phyloP scores from a whole-genome alignment of 2,888 invertebrate genomes.

The Amiota mariae region DNA sequence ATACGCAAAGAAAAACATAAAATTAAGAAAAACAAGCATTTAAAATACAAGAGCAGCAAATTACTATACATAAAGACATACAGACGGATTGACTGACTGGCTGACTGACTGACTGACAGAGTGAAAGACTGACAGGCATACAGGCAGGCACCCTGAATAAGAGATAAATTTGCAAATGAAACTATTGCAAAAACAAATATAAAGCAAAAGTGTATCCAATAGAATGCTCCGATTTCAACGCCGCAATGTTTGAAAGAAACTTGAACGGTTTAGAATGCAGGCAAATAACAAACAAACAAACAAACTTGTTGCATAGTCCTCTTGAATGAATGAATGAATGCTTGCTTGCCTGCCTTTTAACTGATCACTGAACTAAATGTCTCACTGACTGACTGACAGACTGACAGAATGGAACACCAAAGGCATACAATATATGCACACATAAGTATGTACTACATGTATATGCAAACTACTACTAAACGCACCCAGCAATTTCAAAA shows the following conservation, averaged over 20 bases:
- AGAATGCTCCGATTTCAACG: no score
- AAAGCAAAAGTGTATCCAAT: no score
- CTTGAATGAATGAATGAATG: no score
- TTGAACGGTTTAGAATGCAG: no score
- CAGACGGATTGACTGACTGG: background rate
- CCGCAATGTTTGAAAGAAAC: no score
- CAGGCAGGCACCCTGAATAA: conserved; percentile 4
- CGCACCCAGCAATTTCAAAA: conserved; percentile 4
- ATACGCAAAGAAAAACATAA: background rate
- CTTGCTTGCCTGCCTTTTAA: background rate
- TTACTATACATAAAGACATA: background rate
- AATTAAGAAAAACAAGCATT: background rate
- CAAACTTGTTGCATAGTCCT: no score
- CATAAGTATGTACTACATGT: background rate
- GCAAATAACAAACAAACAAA: no score
- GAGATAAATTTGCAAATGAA: conserved; percentile 8
- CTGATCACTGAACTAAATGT: no score
- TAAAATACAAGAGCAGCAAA: background rate
- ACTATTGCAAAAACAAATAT: background rate
- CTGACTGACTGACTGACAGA: conserved; percentile 32
- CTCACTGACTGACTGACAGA: no score
- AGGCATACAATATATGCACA: background rate
- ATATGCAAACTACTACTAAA: background rate
- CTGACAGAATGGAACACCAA: no score
- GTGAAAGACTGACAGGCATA: conserved; percentile 33